Conservation (phyloP, 2,797 vertebrate genomes). For the Anniella stebbinsi region DNA sequence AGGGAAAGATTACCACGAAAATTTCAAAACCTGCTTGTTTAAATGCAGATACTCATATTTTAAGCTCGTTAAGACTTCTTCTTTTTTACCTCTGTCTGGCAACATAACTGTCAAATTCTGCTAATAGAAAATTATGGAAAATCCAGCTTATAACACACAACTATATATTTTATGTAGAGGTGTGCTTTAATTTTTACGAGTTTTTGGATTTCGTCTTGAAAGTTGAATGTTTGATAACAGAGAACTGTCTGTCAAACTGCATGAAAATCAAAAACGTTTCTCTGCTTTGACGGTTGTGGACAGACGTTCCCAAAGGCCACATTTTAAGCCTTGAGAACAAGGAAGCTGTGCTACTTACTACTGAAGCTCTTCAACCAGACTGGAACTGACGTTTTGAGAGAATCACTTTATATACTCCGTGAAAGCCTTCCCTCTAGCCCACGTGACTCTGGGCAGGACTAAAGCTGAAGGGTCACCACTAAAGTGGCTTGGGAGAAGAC, state of each 20-base stretch:
- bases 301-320: background rate
- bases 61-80: background rate
- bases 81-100: background rate
- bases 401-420: background rate
- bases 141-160: background rate
- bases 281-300: background rate
- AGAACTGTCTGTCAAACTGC: background rate
- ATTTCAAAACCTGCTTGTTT: background rate
- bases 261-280: background rate
- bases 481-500: background rate
- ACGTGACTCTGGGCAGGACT: background rate
- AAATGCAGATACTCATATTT: background rate
- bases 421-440: background rate
- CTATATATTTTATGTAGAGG: background rate
- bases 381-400: background rate
- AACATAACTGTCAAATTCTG: background rate
- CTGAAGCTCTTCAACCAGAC: background rate
- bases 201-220: background rate
- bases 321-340: background rate
- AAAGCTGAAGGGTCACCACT: background rate
- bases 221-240: background rate
- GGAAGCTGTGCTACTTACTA: background rate
- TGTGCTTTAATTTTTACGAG: background rate
- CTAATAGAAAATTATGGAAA: background rate
- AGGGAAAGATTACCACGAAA: constrained; percentile 14